Percentiles rank a stretch among this genome's conserved stretches.
Evolutionary conservation across 2,113 vertebrate genomes (phyloP).

Genomic region (Toxotes chatareus): DNA sequence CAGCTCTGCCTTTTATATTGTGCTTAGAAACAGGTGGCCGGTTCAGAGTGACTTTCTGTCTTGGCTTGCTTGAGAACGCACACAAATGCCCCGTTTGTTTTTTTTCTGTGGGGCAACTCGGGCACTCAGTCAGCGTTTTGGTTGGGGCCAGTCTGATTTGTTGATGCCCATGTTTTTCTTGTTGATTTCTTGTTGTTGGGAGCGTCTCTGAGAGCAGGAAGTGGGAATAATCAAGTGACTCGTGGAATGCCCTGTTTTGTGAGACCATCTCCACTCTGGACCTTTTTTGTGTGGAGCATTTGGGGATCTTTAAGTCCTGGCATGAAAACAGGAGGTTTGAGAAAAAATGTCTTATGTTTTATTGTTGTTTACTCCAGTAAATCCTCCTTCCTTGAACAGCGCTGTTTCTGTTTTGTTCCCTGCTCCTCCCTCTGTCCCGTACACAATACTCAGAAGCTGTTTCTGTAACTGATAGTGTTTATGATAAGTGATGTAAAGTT

Average conservation of each 20-base stretch:
- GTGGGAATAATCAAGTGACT: slow-evolving; percentile 80
- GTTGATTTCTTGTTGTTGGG: slow-evolving; percentile 80
- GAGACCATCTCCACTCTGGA: slow-evolving; percentile 36
- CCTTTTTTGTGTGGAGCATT: slow-evolving; percentile 40
- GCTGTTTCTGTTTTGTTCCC: slow-evolving; percentile 15
- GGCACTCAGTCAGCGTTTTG: slow-evolving; percentile 12
- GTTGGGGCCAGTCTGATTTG: slow-evolving; percentile 41
- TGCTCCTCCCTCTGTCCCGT: neutral
- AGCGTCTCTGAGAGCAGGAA: slow-evolving; percentile 75
- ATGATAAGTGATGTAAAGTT: slow-evolving; percentile 48
- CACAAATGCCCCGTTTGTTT: slow-evolving; percentile 23
- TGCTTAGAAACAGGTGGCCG: slow-evolving; percentile 17
- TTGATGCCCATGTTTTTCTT: slow-evolving; percentile 76
- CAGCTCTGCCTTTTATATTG: neutral
- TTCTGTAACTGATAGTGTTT: slow-evolving; percentile 20
- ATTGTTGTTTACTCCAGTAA: slow-evolving; percentile 14
- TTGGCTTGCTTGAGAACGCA: neutral
- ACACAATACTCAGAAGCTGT: slow-evolving; percentile 5
- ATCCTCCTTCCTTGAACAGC: neutral
- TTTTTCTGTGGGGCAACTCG: neutral
- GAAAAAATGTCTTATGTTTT: slow-evolving; percentile 12
- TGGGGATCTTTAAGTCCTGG: neutral
- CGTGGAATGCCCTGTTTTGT: slow-evolving; percentile 80
- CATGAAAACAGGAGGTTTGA: slow-evolving; percentile 5
- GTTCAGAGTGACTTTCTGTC: slow-evolving; percentile 3